These are phyloP conservation scores for Myopa testacea DNA, from an alignment of 2,888 invertebrate genomes.

Conservation along the genomic window DNA sequence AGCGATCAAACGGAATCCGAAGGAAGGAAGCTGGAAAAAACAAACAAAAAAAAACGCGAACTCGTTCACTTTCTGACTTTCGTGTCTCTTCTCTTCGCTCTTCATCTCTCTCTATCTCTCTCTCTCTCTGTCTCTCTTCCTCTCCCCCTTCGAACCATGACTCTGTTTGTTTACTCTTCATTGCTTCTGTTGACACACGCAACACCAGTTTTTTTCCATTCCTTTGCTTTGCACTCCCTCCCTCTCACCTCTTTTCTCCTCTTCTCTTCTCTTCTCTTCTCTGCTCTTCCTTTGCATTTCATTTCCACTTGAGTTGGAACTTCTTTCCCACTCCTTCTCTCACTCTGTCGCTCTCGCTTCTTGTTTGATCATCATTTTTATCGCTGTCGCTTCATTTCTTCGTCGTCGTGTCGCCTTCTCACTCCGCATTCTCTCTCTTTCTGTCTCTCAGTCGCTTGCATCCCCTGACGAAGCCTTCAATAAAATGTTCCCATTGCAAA, in stretches of 20 bases:
- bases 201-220: neutral
- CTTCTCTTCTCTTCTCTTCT: neutral
- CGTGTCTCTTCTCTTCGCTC: constrained; percentile 39
- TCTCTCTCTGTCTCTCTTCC: neutral
- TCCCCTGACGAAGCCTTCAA: constrained; percentile 23
- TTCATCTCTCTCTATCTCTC: neutral
- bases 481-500: constrained; percentile 38
- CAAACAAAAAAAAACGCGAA: too few species aligned
- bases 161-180: too few species aligned
- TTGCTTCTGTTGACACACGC: too few species aligned
- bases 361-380: constrained; percentile 33
- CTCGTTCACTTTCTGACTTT: constrained; percentile 42
- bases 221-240: too few species aligned
- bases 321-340: neutral
- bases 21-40: neutral
- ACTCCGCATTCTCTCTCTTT: neutral
- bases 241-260: neutral
- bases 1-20: constrained; percentile 44
- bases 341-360: neutral
- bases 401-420: constrained; percentile 2
- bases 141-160: neutral
- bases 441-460: too few species aligned
- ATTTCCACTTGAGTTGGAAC: constrained; percentile 45
- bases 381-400: constrained; percentile 36
- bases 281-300: constrained; percentile 39